Evolutionary conservation across 2,113 vertebrate species (phyloP), one percentile per base, ranked within the genome.

Genomic region (Protomyctophum bolini): DNA sequence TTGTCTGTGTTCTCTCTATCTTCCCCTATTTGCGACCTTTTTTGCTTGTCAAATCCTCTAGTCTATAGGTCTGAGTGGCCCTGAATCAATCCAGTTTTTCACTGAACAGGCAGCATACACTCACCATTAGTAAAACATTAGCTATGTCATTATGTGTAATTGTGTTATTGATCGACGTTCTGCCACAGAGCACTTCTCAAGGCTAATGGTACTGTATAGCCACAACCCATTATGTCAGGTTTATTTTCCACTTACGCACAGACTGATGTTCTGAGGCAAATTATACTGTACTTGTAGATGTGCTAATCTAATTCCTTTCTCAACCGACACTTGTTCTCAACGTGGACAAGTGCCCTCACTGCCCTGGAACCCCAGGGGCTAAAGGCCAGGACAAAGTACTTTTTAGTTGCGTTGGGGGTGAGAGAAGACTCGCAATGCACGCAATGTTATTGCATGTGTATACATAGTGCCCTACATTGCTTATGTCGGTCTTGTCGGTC

Each of bases 31-130:
- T 28, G 21, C 15, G 29, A 33, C 33, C 33, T 14, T 1, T 1
- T 65, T 51, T 52, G 55, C 29, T 9, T 49, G 12, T 28, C 45
- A 28, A 41, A 12, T 50, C 55, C 28, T 28, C 45, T 68, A 6
- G 28, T 0, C 29, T 21, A 21, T n/a, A 21, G 21, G 49, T n/a
- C 68, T 8, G 71, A 77, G 49, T 51, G 64, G 14, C 6, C 70
- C 51, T 61, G 65, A 75, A 48, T 83, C 64, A 29, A 28, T 67
- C 14, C 28, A 70, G 33, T 68, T 70, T 76, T 80, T 72, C 14
- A 28, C 28, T 79, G 52, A 68, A 71, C 59, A 56, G 15, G 52
- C 54, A 46, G 63, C 46, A n/a, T n/a, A 54, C 15, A 50, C 33
- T 51, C 46, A 12, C 28, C 55, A 62, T 62, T 70, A 57, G 71